phyloP scores from a whole-genome alignment of 2,888 invertebrate genomes.

The Entomobrya proxima region DNA sequence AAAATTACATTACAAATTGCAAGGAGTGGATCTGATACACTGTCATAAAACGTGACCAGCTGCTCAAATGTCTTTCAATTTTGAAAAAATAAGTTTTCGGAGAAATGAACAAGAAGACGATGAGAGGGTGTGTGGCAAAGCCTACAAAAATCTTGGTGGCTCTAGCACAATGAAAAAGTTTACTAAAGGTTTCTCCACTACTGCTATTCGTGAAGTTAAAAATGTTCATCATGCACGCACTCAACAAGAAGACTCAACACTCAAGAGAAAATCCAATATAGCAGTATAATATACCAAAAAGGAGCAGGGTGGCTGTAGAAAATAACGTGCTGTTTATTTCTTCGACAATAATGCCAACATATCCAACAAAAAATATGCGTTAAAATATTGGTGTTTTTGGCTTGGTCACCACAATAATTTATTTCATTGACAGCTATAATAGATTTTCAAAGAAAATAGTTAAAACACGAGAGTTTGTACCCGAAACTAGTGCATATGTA shows the following conservation, averaged over 20 bases:
- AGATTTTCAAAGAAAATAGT: too few species aligned
- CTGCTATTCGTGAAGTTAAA: too few species aligned
- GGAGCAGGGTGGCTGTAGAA: too few species aligned
- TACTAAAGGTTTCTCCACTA: too few species aligned
- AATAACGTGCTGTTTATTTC: not conserved
- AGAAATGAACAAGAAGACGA: not conserved
- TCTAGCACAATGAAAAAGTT: too few species aligned
- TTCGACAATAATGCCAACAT: not conserved
- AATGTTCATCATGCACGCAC: too few species aligned
- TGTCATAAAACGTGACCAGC: slow-evolving; percentile 72
- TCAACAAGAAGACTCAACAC: too few species aligned
- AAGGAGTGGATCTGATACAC: slow-evolving; percentile 69
- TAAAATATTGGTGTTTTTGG: not conserved
- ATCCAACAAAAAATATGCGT: not conserved
- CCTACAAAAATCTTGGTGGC: too few species aligned
- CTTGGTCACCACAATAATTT: not conserved
- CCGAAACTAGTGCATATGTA: too few species aligned
- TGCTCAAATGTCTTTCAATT: slow-evolving; percentile 69
- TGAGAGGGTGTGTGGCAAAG: not conserved
- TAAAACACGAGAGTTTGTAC: too few species aligned
- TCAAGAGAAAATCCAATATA: too few species aligned
- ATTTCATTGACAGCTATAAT: not conserved
- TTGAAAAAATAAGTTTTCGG: slow-evolving; percentile 9
- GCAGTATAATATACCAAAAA: too few species aligned
- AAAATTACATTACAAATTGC: slow-evolving; percentile 73